Base-by-base conservation (phyloP, 1,140 invertebrate species). In the Dendroctonus valens region DNA sequence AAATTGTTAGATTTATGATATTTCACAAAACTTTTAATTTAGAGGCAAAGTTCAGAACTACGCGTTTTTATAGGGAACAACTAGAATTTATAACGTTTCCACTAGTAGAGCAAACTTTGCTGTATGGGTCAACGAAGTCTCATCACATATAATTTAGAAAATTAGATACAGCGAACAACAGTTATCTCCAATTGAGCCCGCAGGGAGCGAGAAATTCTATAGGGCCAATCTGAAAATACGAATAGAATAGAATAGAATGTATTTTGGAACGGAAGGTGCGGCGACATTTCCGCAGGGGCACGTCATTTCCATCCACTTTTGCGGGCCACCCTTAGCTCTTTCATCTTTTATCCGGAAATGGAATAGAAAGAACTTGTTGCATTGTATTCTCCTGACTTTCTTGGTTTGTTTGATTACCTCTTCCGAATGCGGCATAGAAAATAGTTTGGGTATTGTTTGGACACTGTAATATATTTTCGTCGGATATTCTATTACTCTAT, bases 241-340 rank as follows among this genome's bases (percentile, higher is more conserved):
- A 61, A 61, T 54, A 26, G 26, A 26, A 54, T 49, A 50, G 58
- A 60, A 60, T 60, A 61, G 49, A 51, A 51, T 15, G 38, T 51
- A 51, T 12, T 61, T 52, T 41, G 48, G 37, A 52, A 51, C 41
- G 6, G 59, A 61, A 61, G 59, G 59, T 61, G 59, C 59, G 59
- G 49, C 12, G 59, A 51, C 59, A 41, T 61, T 61, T 52, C 48
- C 59, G 14, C 39, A 61, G 48, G 59, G 59, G 59, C 59, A 41
- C 59, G 59, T 61, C 59, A 61, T 61, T 61, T 61, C 59, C 59
- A 61, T 61, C 50, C 59, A 61, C 39, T 61, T 61, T 41, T 52
- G 59, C 59, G 46, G 58, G 38, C 37, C 49, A 51, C 49, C 39
- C 48, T 9, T 15, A 15, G 39, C 39, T 61, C 49, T 61, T 61